A percentile compares a stretch with the other conserved stretches of the same genome.
Evolutionary conservation across 2,888 invertebrate genomes (phyloP).

Genomic region (Polyploca ridens): DNA sequence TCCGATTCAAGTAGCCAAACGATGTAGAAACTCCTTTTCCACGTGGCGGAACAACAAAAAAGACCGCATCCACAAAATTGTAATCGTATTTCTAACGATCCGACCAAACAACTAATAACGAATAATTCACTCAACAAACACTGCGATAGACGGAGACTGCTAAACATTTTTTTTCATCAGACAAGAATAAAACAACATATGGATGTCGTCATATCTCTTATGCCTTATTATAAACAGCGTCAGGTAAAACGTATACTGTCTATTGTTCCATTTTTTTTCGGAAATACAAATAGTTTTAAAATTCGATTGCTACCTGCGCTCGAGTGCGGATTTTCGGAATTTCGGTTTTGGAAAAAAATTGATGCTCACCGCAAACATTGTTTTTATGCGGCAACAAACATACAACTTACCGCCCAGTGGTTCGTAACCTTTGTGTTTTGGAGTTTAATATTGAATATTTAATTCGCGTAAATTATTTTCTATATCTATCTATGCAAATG

Average conservation of each 20-base stretch:
- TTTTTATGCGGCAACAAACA: slow-evolving; percentile 69
- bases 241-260: slow-evolving; percentile 73
- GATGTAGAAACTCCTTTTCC: slow-evolving; percentile 73
- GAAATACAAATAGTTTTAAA: slow-evolving; percentile 81
- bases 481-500: neutral
- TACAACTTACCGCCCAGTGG: slow-evolving; percentile 47
- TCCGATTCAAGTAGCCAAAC: slow-evolving; percentile 68
- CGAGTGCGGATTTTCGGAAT: slow-evolving; percentile 79
- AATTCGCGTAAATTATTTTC: neutral
- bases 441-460: neutral
- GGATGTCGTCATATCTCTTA: slow-evolving; percentile 79
- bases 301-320: slow-evolving; percentile 79
- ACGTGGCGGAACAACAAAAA: slow-evolving; percentile 59
- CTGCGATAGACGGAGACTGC: slow-evolving; percentile 36
- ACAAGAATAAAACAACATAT: slow-evolving; percentile 68
- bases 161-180: slow-evolving; percentile 42
- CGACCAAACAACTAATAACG: slow-evolving; percentile 66
- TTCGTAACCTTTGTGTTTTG: slow-evolving; percentile 41
- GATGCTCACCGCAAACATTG: slow-evolving; percentile 82
- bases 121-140: slow-evolving; percentile 65
- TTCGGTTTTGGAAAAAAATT: slow-evolving; percentile 71
- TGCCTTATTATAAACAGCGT: slow-evolving; percentile 79
- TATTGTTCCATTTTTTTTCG: slow-evolving; percentile 76
- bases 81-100: slow-evolving; percentile 69
- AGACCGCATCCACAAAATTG: slow-evolving; percentile 62